These are phyloP conservation scores for Atherinomorus stipes DNA, from an alignment of 2,113 vertebrate genomes.

Conservation along the genomic window DNA sequence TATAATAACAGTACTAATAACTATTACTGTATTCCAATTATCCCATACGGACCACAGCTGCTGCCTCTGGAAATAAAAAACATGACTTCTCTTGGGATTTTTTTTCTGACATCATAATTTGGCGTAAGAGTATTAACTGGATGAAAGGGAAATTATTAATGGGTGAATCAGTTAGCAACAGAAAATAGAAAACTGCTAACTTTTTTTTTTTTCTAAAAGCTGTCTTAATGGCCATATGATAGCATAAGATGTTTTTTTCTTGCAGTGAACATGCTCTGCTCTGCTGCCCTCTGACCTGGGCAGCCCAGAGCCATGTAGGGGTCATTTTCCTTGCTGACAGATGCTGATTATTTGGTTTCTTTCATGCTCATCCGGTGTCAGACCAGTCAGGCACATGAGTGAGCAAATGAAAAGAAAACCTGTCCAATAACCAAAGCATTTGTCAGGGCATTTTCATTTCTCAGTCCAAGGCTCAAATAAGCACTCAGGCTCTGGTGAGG, in stretches of 20 bases:
- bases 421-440: conserved; percentile 8
- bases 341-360: conserved; percentile 10
- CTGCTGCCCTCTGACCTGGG: conserved; percentile 9
- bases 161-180: neutral
- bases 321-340: neutral
- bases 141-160: neutral
- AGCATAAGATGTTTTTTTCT: no score
- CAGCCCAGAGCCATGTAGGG: neutral
- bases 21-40: conserved; percentile 22
- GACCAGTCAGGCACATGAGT: neutral
- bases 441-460: conserved; percentile 11
- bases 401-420: neutral
- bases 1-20: conserved; percentile 46
- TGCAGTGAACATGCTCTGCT: neutral
- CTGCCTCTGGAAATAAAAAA: conserved; percentile 51
- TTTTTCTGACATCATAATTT: conserved; percentile 24
- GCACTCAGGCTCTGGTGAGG: neutral
- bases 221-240: no score
- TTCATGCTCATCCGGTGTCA: neutral
- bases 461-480: conserved; percentile 14
- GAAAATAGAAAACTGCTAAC: no score
- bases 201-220: no score
- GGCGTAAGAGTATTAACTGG: conserved; percentile 2
- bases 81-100: conserved; percentile 30
- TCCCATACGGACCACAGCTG: conserved; percentile 9